Evolutionary conservation across 2,888 invertebrate genomes (phyloP).

Genomic region (Mactromeris polynyma): DNA sequence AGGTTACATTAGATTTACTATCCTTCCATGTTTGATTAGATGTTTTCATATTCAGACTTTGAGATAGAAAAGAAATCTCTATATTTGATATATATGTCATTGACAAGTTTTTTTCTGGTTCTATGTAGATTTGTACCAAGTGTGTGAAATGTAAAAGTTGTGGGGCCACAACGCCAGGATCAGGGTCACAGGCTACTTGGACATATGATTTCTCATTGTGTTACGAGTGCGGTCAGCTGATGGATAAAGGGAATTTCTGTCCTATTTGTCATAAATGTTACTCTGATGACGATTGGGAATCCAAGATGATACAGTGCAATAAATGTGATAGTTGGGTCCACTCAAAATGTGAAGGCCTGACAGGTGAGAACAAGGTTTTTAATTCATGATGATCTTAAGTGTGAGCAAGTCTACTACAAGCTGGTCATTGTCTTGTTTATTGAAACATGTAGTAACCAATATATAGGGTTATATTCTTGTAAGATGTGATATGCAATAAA

Average conservation of each 20-base stretch:
- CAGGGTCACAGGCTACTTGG: constrained; percentile 84
- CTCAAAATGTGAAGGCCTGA: constrained; percentile 95
- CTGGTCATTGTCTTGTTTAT: too few species aligned
- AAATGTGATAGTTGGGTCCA: constrained; percentile 97
- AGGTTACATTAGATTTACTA: too few species aligned
- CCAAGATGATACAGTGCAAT: constrained; percentile 98
- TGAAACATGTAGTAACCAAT: too few species aligned
- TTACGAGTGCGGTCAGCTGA: constrained; percentile 93
- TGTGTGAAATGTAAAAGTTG: constrained; percentile 97
- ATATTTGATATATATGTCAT: too few species aligned
- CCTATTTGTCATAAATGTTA: constrained; percentile 97
- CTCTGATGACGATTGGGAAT: constrained; percentile 96
- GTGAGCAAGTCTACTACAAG: too few species aligned
- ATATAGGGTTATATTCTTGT: too few species aligned
- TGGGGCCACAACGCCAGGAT: constrained; percentile 89
- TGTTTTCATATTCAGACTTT: too few species aligned
- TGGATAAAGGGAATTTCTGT: constrained; percentile 96
- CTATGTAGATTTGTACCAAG: constrained; percentile 88
- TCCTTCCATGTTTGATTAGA: too few species aligned
- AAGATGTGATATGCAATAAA: too few species aligned
- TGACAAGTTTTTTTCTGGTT: neutral
- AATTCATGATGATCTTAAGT: too few species aligned
- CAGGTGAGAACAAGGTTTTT: constrained; percentile 85
- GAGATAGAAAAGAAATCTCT: too few species aligned
- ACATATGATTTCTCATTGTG: constrained; percentile 93